Conservation (phyloP, 2,113 vertebrate species). For the Procavia capensis region DNA sequence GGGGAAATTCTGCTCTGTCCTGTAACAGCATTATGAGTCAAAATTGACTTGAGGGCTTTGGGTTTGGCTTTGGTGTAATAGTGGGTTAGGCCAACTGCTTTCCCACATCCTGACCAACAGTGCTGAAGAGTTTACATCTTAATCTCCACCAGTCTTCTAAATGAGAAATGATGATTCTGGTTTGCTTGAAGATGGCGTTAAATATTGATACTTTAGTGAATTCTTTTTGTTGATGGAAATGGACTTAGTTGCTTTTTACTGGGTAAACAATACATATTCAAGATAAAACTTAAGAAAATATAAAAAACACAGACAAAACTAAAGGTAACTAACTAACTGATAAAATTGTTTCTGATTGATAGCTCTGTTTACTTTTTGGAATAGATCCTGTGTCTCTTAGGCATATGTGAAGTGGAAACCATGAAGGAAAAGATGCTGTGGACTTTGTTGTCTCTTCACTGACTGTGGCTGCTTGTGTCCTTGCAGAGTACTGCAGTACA, state of each 20-base stretch:
- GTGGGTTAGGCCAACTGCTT: neutral
- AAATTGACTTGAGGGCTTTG: too few species aligned
- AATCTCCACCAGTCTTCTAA: neutral
- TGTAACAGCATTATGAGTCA: too few species aligned
- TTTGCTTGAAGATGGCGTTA: slow-evolving; percentile 17
- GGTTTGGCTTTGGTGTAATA: too few species aligned
- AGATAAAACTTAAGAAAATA: slow-evolving; percentile 15
- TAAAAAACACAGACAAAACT: neutral
- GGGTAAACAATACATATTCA: neutral
- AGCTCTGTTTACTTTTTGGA: neutral
- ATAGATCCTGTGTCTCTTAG: neutral
- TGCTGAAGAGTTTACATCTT: neutral
- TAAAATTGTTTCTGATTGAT: neutral
- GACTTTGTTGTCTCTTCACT: neutral
- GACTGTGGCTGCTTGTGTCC: neutral
- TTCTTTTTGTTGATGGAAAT: neutral
- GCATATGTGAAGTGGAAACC: neutral
- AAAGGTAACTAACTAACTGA: neutral
- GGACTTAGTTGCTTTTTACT: neutral
- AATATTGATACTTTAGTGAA: neutral
- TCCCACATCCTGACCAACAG: neutral
- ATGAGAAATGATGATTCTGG: neutral
- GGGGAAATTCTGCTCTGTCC: too few species aligned
- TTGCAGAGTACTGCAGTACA: neutral
- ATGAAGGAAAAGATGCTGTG: neutral